These are phyloP conservation scores for Amblyraja radiata DNA, from an alignment of 2,797 vertebrate genomes.

Conservation along the genomic window DNA sequence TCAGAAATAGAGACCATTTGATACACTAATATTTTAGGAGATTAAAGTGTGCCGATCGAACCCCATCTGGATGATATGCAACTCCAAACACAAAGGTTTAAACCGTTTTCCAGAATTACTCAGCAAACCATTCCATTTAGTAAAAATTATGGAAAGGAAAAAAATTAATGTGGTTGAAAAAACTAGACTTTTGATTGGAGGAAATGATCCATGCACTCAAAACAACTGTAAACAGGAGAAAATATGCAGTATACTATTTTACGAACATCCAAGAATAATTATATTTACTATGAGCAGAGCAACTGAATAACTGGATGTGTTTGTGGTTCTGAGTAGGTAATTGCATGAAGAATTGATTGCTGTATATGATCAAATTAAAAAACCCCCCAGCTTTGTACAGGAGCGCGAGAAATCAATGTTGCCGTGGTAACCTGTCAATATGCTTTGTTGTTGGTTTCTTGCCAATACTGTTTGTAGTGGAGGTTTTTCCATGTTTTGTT, in stretches of 20 bases:
- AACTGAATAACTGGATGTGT: neutral
- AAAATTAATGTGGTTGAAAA: neutral
- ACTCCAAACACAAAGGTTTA: too few relatives aligned
- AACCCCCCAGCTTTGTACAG: neutral
- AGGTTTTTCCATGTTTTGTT: neutral
- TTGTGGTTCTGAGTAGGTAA: constrained; percentile 1
- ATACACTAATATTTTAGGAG: too few relatives aligned
- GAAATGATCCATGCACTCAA: neutral
- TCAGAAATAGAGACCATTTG: too few relatives aligned
- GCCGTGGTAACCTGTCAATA: neutral
- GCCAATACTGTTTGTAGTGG: neutral
- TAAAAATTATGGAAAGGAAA: neutral
- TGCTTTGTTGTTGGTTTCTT: neutral
- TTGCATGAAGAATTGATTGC: constrained; percentile 6
- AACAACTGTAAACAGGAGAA: neutral
- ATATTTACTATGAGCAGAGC: neutral
- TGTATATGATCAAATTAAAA: neutral
- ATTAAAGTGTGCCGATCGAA: too few relatives aligned
- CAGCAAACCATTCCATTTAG: neutral
- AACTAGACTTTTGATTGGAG: neutral
- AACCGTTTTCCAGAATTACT: neutral
- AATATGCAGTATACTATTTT: neutral
- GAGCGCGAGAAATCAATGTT: neutral
- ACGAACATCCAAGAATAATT: neutral
- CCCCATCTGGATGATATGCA: too few relatives aligned